A percentile compares a stretch with the other conserved stretches of the same genome.
Conservation (phyloP, 2,113 vertebrate genomes). For the Chlamydotis undulata region DNA sequence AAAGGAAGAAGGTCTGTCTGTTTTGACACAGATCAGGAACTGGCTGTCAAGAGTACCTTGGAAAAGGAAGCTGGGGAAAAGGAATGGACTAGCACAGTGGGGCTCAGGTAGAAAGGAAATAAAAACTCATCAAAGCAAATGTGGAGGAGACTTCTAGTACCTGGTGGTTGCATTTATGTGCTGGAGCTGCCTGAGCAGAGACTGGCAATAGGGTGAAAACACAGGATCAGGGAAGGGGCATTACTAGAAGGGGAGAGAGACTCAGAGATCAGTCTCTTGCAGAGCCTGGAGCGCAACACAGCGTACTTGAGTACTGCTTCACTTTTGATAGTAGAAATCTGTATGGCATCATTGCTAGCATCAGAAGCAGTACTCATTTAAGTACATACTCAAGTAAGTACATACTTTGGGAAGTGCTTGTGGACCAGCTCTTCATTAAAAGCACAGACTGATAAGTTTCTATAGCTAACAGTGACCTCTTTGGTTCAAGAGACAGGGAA, state of each 20-base stretch:
- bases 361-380: neutral
- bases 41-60: neutral
- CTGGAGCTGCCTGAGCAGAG: neutral
- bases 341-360: neutral
- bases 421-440: neutral
- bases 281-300: neutral
- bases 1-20: neutral
- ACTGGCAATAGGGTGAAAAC: neutral
- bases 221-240: neutral
- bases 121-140: neutral
- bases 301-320: neutral
- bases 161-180: neutral
- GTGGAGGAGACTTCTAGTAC: neutral
- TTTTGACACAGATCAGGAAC: neutral
- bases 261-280: neutral
- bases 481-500: neutral
- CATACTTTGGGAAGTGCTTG: neutral
- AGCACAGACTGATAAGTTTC: neutral
- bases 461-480: neutral
- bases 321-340: neutral
- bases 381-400: neutral
- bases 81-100: neutral
- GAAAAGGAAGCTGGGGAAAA: neutral
- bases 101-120: neutral
- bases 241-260: neutral